Conservation (phyloP, 2,113 vertebrate genomes). For the Apaloderma vittatum region DNA sequence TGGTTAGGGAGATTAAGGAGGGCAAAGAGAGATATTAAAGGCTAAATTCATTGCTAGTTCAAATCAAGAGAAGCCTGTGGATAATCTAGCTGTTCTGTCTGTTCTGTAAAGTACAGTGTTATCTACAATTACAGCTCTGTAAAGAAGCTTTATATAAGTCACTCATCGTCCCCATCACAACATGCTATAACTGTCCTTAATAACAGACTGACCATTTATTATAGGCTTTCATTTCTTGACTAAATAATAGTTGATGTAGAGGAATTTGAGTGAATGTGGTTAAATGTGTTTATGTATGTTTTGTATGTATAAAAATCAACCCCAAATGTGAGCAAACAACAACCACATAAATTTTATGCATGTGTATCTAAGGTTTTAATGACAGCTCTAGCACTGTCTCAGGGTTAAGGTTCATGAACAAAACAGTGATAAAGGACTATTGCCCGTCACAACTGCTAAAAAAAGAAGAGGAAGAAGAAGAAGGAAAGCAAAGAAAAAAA, state of each 20-base stretch:
- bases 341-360: not conserved
- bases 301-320: not conserved
- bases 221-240: not conserved
- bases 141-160: not conserved
- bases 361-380: not conserved
- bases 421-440: constrained; percentile 54
- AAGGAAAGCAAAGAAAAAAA: constrained; percentile 1
- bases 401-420: constrained; percentile 32
- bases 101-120: not conserved
- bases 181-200: not conserved
- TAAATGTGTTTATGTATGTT: not conserved
- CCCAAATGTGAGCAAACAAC: not conserved
- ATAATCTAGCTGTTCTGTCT: not conserved
- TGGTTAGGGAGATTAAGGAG: not conserved
- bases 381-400: not conserved
- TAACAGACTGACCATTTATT: not conserved
- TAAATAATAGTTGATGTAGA: not conserved
- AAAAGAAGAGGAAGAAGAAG: not conserved
- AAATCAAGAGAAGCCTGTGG: not conserved
- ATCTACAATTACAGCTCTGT: not conserved
- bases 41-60: not conserved
- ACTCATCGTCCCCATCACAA: not conserved
- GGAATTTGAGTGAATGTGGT: not conserved
- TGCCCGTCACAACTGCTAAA: constrained; percentile 40
- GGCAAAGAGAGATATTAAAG: not conserved